These are phyloP conservation scores for Drosophila austrosaltans DNA, from an alignment of 2,888 invertebrate species.

Conservation along the genomic window DNA sequence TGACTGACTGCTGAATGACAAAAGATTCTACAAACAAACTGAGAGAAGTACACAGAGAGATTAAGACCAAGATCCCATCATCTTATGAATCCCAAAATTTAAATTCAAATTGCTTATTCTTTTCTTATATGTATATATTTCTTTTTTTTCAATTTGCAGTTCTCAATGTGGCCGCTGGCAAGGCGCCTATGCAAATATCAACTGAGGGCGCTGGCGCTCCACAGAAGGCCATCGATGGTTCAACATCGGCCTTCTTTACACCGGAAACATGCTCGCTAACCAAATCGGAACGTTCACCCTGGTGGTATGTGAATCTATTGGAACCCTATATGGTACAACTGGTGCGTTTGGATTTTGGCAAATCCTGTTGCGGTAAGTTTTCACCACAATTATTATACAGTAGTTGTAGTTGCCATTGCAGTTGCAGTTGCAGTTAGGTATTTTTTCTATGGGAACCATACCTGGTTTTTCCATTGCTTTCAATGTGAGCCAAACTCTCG, in stretches of 20 bases:
- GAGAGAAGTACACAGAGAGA: background rate
- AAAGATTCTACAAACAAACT: background rate
- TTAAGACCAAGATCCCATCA: slow-evolving; percentile 20
- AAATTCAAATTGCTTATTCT: slow-evolving; percentile 6
- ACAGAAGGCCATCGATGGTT: slow-evolving; percentile 95
- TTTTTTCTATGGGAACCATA: slow-evolving; percentile 7
- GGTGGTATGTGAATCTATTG: slow-evolving; percentile 97
- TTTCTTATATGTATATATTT: background rate
- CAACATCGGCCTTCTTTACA: slow-evolving; percentile 92
- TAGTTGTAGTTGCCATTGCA: background rate
- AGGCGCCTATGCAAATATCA: slow-evolving; percentile 96
- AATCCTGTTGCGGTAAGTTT: slow-evolving; percentile 93
- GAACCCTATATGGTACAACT: slow-evolving; percentile 98
- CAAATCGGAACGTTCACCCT: slow-evolving; percentile 91
- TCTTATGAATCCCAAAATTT: slow-evolving; percentile 26
- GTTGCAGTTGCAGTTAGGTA: background rate
- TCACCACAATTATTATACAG: background rate
- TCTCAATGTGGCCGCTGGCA: slow-evolving; percentile 95
- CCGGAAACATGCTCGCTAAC: slow-evolving; percentile 94
- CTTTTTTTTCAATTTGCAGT: slow-evolving; percentile 86
- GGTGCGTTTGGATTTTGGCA: slow-evolving; percentile 95
- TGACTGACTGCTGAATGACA: slow-evolving; percentile 16
- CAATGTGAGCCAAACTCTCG: slow-evolving; percentile 31
- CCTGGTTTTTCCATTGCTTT: slow-evolving; percentile 2
- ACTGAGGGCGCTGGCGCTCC: slow-evolving; percentile 93